phyloP scores from a whole-genome alignment of 2,113 vertebrate genomes.

The Pan paniscus region DNA sequence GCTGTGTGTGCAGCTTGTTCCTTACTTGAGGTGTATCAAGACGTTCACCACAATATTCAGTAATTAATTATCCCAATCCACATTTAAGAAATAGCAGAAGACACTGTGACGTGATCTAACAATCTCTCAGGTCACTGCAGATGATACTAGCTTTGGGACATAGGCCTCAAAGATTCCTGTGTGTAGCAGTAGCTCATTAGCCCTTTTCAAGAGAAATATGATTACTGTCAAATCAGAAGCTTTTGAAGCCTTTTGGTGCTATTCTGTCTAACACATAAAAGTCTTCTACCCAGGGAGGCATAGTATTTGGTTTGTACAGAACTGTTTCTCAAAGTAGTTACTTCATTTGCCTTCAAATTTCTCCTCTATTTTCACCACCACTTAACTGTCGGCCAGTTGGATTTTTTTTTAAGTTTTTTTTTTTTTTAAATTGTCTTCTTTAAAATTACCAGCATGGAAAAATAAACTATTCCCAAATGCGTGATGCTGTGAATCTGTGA shows the following conservation, averaged over 20 bases:
- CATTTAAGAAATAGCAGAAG: background rate
- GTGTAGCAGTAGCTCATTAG: background rate
- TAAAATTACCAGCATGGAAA: background rate
- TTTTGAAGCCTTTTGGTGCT: background rate
- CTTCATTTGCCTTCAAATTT: background rate
- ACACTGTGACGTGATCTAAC: rapidly evolving
- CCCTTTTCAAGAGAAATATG: background rate
- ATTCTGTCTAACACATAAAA: background rate
- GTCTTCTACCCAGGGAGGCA: background rate
- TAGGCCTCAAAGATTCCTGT: background rate
- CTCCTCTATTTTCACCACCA: background rate
- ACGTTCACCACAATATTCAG: no score
- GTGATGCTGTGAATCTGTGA: background rate
- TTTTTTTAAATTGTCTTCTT: background rate
- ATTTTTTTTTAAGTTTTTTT: background rate
- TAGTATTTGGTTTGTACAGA: background rate
- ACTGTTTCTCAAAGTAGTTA: background rate
- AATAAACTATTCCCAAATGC: background rate
- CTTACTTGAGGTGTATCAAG: background rate
- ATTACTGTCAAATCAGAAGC: background rate
- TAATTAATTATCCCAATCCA: background rate
- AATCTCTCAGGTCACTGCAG: background rate
- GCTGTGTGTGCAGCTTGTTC: background rate
- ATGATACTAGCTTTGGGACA: background rate
- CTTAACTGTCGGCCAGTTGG: background rate